phyloP scores from a whole-genome alignment of 2,888 invertebrate genomes.

The Nomada flava region DNA sequence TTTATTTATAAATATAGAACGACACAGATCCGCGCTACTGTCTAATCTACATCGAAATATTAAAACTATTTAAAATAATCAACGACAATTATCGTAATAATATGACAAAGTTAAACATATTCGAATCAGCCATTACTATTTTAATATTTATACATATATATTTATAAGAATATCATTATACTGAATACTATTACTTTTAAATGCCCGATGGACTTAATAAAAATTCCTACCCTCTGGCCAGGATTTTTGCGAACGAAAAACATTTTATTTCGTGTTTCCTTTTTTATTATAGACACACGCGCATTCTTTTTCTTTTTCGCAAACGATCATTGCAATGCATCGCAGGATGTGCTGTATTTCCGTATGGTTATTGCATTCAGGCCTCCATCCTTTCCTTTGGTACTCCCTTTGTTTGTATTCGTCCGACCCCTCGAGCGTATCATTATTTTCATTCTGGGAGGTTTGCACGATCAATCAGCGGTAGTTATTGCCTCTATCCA shows the following conservation, averaged over 20 bases:
- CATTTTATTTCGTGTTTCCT: background rate
- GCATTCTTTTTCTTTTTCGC: background rate
- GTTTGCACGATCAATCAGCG: constrained; percentile 45
- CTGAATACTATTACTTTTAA: no score
- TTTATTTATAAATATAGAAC: no score
- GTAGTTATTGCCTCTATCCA: constrained; percentile 38
- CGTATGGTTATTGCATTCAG: constrained; percentile 22
- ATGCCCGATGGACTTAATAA: background rate
- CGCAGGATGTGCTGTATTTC: background rate
- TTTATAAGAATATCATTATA: no score
- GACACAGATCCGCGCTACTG: no score
- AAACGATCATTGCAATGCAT: background rate
- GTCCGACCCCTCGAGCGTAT: constrained; percentile 5
- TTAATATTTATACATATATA: no score
- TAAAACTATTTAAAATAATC: no score
- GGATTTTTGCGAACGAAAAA: background rate
- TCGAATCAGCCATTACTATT: no score
- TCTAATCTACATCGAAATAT: no score
- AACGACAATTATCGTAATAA: no score
- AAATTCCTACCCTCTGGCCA: background rate
- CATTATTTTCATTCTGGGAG: constrained; percentile 36
- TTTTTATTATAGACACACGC: background rate
- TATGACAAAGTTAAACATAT: no score
- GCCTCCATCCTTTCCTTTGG: background rate
- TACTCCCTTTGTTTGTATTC: constrained; percentile 8